These are phyloP conservation scores for Polylopha cassiicola DNA, from an alignment of 2,888 invertebrate genomes.

Conservation along the genomic window DNA sequence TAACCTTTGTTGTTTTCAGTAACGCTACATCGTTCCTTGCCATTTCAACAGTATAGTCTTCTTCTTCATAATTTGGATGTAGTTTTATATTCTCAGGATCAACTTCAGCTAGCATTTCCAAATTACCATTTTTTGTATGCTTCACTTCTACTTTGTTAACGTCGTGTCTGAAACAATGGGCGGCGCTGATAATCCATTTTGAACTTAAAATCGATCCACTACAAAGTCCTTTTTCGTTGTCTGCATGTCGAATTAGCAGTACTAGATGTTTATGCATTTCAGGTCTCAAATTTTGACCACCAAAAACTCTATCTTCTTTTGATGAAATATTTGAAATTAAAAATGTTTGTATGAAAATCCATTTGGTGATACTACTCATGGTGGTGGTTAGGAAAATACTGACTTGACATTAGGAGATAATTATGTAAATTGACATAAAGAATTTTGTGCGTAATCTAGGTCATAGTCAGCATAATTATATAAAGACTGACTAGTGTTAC, in stretches of 20 bases:
- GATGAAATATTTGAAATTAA: background rate
- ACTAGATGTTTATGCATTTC: constrained; percentile 1
- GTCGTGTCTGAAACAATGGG: constrained; percentile 14
- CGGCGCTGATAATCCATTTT: constrained; percentile 16
- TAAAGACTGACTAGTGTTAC: no score
- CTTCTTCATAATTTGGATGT: constrained; percentile 11
- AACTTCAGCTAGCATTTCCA: background rate
- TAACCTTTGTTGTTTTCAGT: background rate
- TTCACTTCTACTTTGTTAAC: background rate
- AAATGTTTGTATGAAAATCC: background rate
- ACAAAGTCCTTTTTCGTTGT: constrained; percentile 2
- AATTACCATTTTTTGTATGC: background rate
- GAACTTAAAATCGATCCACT: constrained; percentile 7
- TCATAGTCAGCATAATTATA: constrained; percentile 3
- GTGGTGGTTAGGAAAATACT: background rate
- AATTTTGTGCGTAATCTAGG: no score
- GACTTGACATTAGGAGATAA: background rate
- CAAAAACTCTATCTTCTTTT: constrained; percentile 2
- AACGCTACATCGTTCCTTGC: constrained; percentile 14
- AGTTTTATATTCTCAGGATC: background rate
- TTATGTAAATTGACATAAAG: no score
- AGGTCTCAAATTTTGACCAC: constrained; percentile 1
- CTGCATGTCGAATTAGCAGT: background rate
- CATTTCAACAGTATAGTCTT: background rate
- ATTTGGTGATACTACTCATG: constrained; percentile 8